Evolutionary conservation across 1,140 invertebrate genomes (phyloP).

Genomic region (Diorhabda sublineata): DNA sequence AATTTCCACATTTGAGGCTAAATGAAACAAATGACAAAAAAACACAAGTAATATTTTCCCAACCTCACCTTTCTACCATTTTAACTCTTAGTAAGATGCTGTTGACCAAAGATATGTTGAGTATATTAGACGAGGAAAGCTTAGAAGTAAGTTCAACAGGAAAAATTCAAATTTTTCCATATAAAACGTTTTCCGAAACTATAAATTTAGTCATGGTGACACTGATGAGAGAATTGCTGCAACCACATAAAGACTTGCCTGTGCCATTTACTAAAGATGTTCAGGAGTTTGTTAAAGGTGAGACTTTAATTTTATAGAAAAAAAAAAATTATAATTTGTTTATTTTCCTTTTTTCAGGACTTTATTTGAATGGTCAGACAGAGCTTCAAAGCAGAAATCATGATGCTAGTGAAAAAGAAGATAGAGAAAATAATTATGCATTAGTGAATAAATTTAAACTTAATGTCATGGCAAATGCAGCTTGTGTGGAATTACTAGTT

Average conservation of each 20-base stretch:
- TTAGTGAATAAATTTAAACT: constrained; percentile 90
- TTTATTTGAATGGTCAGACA: constrained; percentile 89
- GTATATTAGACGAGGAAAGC: constrained; percentile 77
- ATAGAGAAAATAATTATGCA: constrained; percentile 70
- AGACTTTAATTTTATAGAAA: neutral
- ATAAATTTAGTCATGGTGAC: constrained; percentile 92
- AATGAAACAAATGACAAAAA: constrained; percentile 55
- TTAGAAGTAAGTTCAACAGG: constrained; percentile 61
- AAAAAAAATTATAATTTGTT: neutral
- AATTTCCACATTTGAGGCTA: constrained; percentile 74
- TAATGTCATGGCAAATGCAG: constrained; percentile 94
- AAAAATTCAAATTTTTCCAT: constrained; percentile 72
- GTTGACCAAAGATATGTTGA: constrained; percentile 80
- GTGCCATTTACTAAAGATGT: constrained; percentile 90
- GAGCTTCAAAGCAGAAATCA: constrained; percentile 82
- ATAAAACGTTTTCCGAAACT: constrained; percentile 91
- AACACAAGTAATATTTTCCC: constrained; percentile 61
- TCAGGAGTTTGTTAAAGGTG: constrained; percentile 74
- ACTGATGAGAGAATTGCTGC: constrained; percentile 83
- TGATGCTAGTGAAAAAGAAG: constrained; percentile 75
- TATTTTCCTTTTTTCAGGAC: constrained; percentile 54
- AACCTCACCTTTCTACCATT: constrained; percentile 73
- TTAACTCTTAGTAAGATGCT: constrained; percentile 79
- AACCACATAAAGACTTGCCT: constrained; percentile 85
- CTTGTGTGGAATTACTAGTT: constrained; percentile 93